Base-by-base conservation (phyloP, 2,888 invertebrate genomes). In the Leptinotarsa tumamoca region DNA sequence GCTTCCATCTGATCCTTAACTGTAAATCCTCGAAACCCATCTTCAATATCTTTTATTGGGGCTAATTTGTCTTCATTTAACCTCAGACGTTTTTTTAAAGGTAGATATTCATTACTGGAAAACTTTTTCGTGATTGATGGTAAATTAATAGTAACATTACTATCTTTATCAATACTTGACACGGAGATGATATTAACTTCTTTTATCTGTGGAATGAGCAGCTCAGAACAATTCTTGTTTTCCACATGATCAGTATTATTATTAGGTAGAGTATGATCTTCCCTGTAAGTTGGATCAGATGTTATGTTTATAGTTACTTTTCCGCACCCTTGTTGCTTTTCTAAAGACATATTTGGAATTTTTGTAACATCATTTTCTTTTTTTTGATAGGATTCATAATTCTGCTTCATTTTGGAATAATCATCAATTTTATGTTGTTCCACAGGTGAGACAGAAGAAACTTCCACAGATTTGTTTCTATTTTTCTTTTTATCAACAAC, bases 111-210 rank as follows among this genome's bases (percentile, higher is more conserved):
- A 50, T 75, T 71, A 61, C 67, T 71, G 7, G 71, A 75, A 54
- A 75, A 75, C 52, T 75, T 67, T 63, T 75, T 75, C 5, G 74
- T 68, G 18, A 75, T 71, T 5, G 74, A 71, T 7, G 74, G 74
- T n/a, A 75, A 54, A 52, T 75, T 75, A 33, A 71, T 75, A 15
- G 68, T 68, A 18, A 67, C 21, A 50, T 71, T 75, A 14, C 54
- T 71, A 13, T 51, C 71, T 27, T 63, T 61, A 50, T 75, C 71
- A 15, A 75, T 75, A 17, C 63, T 68, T 18, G 74, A 68, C 14
- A 54, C 51, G 13, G 67, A 58, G 10, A 68, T 75, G 13, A 71
- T 71, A 33, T 71, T 54, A 18, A 71, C 67, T 71, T 61, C 27
- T 14, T 61, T 71, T 49, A 56, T 68, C 4, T 54, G 33, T 27